These are phyloP conservation scores for Petaurus breviceps DNA, from an alignment of 2,113 vertebrate species.

Conservation along the genomic window DNA sequence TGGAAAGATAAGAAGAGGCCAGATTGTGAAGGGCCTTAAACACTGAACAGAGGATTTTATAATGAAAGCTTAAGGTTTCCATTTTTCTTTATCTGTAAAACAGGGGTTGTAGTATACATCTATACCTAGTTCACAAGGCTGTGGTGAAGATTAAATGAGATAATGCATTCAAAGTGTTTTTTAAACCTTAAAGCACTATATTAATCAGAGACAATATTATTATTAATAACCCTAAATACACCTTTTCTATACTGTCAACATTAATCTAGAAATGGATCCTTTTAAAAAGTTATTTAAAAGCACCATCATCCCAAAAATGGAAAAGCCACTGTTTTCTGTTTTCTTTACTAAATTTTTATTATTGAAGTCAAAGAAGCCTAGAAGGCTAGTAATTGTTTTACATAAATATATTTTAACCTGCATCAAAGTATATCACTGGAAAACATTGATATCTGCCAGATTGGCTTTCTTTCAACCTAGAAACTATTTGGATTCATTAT, in stretches of 20 bases:
- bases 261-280: background rate
- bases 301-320: background rate
- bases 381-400: background rate
- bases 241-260: background rate
- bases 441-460: rapidly evolving
- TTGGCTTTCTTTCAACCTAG: background rate
- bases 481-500: background rate
- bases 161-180: background rate
- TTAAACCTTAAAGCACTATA: background rate
- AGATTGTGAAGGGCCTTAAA: background rate
- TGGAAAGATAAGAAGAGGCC: background rate
- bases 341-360: background rate
- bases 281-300: background rate
- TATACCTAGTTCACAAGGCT: background rate
- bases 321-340: background rate
- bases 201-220: background rate
- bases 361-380: background rate
- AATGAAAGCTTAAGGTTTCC: background rate
- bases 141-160: background rate
- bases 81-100: background rate
- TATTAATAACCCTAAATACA: background rate
- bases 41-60: background rate
- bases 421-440: background rate
- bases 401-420: background rate
- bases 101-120: background rate